These are phyloP conservation scores for Trichoplusia ni DNA, from an alignment of 1,140 invertebrate genomes.

Conservation along the genomic window DNA sequence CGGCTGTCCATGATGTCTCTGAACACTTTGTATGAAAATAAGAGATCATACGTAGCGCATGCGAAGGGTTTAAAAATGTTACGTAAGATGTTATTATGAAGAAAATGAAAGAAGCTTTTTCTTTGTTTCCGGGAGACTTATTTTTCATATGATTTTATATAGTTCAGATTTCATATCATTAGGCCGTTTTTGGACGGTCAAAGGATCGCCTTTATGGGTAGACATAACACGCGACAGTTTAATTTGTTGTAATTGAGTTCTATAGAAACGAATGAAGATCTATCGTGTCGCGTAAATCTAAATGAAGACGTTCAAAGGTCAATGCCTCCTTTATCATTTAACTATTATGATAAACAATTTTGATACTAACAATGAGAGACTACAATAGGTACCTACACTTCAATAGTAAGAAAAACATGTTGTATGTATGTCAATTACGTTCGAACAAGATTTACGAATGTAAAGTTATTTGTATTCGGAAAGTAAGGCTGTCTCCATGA, in stretches of 20 bases:
- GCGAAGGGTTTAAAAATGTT: conserved; percentile 18
- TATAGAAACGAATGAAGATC: no score
- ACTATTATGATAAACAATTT: no score
- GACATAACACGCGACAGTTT: no score
- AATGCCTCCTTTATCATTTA: no score
- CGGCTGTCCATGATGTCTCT: conserved; percentile 12
- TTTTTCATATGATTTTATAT: no score
- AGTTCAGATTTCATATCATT: no score
- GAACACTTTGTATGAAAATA: conserved; percentile 25
- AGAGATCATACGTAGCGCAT: conserved; percentile 14
- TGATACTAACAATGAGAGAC: background rate
- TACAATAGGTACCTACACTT: background rate
- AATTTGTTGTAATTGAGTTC: no score
- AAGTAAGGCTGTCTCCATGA: conserved; percentile 6
- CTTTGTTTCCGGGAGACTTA: background rate
- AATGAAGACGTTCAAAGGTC: no score
- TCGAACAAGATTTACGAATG: conserved; percentile 20
- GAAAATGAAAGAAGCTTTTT: conserved; percentile 7
- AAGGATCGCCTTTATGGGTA: no score
- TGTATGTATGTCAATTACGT: conserved; percentile 14
- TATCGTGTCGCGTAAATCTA: no score
- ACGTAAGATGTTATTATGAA: conserved; percentile 17
- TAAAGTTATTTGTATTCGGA: conserved; percentile 19
- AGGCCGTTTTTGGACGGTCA: no score
- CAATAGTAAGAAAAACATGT: background rate